Conservation (phyloP, 1,140 invertebrate species). For the Drosophila nebulosa region DNA sequence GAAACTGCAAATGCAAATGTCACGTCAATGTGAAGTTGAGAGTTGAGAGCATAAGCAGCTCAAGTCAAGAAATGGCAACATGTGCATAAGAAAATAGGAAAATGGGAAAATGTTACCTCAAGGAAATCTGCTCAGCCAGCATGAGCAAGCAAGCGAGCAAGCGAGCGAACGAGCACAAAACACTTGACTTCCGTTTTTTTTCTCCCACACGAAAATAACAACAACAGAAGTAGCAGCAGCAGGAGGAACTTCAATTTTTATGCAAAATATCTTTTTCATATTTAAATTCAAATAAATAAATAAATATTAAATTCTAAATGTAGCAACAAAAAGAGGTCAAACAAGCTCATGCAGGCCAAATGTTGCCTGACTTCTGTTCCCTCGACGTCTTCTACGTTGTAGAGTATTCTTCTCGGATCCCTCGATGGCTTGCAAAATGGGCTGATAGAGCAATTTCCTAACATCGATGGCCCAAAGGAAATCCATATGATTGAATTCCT, state of each 20-base stretch:
- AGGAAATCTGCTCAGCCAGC: constrained; percentile 65
- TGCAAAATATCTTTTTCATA: constrained; percentile 58
- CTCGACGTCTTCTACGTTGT: background rate
- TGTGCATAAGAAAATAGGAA: constrained; percentile 58
- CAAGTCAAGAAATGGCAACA: constrained; percentile 40
- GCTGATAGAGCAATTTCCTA: constrained; percentile 83
- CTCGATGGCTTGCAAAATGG: constrained; percentile 81
- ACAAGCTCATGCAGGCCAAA: constrained; percentile 2
- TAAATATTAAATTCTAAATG: constrained; percentile 52
- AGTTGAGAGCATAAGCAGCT: constrained; percentile 50
- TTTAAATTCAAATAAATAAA: constrained; percentile 68
- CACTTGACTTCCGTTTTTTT: constrained; percentile 69
- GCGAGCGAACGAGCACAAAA: constrained; percentile 53
- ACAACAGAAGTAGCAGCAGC: constrained; percentile 10
- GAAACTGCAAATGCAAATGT: constrained; percentile 65
- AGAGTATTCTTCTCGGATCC: constrained; percentile 8
- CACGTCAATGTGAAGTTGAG: constrained; percentile 52
- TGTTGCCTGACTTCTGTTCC: background rate
- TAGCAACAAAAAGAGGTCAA: background rate
- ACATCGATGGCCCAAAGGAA: constrained; percentile 86
- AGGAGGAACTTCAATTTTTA: constrained; percentile 45
- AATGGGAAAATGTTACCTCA: constrained; percentile 51
- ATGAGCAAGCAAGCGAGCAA: too few relatives aligned
- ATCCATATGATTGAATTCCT: constrained; percentile 86
- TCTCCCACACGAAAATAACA: constrained; percentile 29